A percentile compares a stretch with the other conserved stretches of the same genome.
These are phyloP conservation scores for Myopa tessellatipennis DNA, from an alignment of 2,888 invertebrate genomes.

Conservation along the genomic window DNA sequence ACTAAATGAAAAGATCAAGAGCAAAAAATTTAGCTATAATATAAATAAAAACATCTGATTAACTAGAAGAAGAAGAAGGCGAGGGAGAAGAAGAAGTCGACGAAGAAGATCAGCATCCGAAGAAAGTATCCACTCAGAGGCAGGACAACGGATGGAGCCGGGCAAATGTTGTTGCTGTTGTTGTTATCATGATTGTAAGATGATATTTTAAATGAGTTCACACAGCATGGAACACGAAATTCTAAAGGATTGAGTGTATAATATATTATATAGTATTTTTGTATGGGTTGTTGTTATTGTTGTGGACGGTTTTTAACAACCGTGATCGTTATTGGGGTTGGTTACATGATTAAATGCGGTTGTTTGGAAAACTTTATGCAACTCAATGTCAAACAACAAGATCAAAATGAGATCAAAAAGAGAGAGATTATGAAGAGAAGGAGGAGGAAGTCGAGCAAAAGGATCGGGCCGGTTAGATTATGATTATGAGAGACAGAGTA, in stretches of 20 bases:
- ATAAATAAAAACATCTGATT: constrained; percentile 8
- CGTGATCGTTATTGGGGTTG: neutral
- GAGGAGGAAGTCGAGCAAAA: too few species aligned
- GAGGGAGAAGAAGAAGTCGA: neutral
- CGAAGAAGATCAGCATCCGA: neutral
- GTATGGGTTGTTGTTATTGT: neutral
- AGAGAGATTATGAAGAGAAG: too few species aligned
- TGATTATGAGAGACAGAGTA: too few species aligned
- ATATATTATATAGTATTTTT: neutral
- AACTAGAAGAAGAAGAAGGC: neutral
- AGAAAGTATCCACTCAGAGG: neutral
- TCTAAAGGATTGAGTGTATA: constrained; percentile 22
- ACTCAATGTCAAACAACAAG: too few species aligned
- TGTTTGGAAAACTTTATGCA: neutral
- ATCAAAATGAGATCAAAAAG: too few species aligned
- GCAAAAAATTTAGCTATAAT: neutral
- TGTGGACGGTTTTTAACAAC: too few species aligned
- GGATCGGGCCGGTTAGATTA: too few species aligned
- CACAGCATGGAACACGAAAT: constrained; percentile 32
- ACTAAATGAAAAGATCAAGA: neutral
- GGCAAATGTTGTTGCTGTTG: constrained; percentile 8
- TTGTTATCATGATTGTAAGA: constrained; percentile 37
- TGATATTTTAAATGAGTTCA: constrained; percentile 39
- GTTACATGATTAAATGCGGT: neutral
- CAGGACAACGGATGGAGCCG: neutral